phyloP scores from a whole-genome alignment of 37 sponge, comb jelly and placozoan genomes.

The Aplysina aerophoba region DNA sequence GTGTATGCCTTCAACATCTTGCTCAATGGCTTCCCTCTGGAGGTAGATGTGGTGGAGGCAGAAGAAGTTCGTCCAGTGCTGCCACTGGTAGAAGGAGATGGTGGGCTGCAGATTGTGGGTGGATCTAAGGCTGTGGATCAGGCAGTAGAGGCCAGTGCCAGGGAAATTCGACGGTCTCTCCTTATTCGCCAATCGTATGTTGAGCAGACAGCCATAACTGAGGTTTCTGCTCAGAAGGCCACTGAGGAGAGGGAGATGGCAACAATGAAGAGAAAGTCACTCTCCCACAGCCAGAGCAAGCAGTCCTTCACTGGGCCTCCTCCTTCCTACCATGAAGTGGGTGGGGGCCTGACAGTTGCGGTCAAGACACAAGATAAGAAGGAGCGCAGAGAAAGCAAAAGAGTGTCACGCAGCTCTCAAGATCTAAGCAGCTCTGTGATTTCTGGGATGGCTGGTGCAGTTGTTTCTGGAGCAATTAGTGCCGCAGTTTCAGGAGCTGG shows the following conservation, averaged over 20 bases:
- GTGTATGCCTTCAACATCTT: slow-evolving; percentile 30
- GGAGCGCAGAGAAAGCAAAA: neutral
- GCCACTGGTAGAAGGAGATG: slow-evolving; percentile 21
- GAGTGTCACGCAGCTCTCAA: neutral
- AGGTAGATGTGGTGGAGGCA: slow-evolving; percentile 21
- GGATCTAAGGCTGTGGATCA: slow-evolving; percentile 14
- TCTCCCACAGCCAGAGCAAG: neutral
- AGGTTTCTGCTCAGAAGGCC: neutral
- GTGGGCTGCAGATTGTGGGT: slow-evolving; percentile 1
- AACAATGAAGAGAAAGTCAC: neutral
- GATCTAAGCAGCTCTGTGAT: too few relatives aligned
- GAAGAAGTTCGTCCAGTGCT: neutral
- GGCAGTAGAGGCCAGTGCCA: neutral
- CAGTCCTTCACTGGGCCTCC: neutral
- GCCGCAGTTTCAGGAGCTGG: too few relatives aligned
- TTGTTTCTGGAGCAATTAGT: too few relatives aligned
- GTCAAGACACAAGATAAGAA: neutral
- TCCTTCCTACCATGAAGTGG: neutral
- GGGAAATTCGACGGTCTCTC: slow-evolving; percentile 3
- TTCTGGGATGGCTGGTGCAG: too few relatives aligned
- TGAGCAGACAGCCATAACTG: slow-evolving; percentile 7
- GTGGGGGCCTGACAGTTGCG: neutral
- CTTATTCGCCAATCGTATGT: slow-evolving; percentile 1
- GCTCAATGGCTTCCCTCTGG: slow-evolving; percentile 23
- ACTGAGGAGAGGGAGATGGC: neutral